Percentiles rank a stretch among this genome's conserved stretches.
Conservation (phyloP, 2,113 vertebrate species). For the Raja brachyura region DNA sequence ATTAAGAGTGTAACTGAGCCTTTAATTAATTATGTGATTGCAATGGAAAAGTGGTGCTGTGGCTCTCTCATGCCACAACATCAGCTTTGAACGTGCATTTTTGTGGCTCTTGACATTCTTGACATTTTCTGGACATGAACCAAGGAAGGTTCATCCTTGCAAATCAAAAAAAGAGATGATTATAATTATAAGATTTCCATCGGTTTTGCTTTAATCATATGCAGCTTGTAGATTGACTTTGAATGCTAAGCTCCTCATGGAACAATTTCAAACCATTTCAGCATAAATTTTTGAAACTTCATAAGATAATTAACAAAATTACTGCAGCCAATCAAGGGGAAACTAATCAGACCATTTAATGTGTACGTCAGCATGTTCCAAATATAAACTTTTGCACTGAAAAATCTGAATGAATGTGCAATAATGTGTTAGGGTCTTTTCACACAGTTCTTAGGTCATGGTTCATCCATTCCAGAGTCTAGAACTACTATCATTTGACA, state of each 20-base stretch:
- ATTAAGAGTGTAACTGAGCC: background rate
- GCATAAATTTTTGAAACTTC: background rate
- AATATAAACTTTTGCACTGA: background rate
- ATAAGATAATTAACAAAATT: background rate
- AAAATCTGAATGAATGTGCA: background rate
- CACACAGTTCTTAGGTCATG: background rate
- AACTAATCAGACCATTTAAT: conserved; percentile 13
- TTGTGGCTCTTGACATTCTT: background rate
- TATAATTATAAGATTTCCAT: background rate
- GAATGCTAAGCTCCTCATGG: background rate
- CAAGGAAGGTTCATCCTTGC: background rate
- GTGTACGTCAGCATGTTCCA: background rate
- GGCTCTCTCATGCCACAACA: background rate
- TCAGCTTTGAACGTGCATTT: background rate
- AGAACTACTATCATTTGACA: background rate
- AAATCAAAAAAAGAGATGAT: background rate
- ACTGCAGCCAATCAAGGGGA: conserved; percentile 8
- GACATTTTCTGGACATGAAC: background rate
- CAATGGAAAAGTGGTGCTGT: background rate
- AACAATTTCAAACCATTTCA: background rate
- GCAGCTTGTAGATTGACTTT: background rate
- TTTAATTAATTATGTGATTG: background rate
- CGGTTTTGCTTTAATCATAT: background rate
- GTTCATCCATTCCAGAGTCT: background rate
- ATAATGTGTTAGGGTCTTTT: background rate